Conservation (phyloP, 1,140 invertebrate genomes). For the Megalopta genalis region DNA sequence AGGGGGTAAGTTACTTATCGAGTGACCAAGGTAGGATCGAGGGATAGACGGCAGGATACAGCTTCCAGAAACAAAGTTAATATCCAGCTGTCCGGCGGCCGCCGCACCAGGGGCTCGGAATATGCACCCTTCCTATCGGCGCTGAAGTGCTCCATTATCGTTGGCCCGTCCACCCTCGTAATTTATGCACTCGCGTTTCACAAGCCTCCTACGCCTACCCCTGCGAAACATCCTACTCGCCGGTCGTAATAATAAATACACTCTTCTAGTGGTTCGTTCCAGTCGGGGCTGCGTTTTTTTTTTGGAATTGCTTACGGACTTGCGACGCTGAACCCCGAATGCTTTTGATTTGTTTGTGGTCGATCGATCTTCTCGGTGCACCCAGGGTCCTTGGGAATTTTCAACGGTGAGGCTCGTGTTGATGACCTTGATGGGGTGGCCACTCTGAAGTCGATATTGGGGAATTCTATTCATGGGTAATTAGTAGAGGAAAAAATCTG, state of each 20-base stretch:
- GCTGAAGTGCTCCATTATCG: slow-evolving; percentile 23
- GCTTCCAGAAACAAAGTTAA: slow-evolving; percentile 8
- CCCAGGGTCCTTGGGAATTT: too few relatives aligned
- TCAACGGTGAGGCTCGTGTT: too few relatives aligned
- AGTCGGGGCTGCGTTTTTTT: not conserved
- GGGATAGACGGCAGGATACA: not conserved
- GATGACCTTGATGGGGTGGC: too few relatives aligned
- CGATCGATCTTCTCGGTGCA: too few relatives aligned
- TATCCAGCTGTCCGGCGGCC: slow-evolving; percentile 4
- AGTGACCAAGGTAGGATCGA: not conserved
- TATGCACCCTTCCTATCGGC: slow-evolving; percentile 19
- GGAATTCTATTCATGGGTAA: too few relatives aligned
- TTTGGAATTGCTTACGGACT: not conserved
- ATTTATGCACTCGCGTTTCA: slow-evolving; percentile 22
- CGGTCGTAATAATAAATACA: slow-evolving; percentile 8
- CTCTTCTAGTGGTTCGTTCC: not conserved
- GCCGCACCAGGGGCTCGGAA: slow-evolving; percentile 1
- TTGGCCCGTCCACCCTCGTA: slow-evolving; percentile 19
- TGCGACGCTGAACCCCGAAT: too few relatives aligned
- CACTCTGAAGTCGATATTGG: too few relatives aligned
- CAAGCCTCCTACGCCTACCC: not conserved
- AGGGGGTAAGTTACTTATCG: too few relatives aligned
- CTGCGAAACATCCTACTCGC: not conserved
- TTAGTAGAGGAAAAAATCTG: too few relatives aligned
- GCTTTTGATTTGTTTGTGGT: too few relatives aligned